Evolutionary conservation across 2,113 vertebrate genomes (phyloP), one percentile per base, ranked within the genome.

Genomic region (Phainopepla nitens): DNA sequence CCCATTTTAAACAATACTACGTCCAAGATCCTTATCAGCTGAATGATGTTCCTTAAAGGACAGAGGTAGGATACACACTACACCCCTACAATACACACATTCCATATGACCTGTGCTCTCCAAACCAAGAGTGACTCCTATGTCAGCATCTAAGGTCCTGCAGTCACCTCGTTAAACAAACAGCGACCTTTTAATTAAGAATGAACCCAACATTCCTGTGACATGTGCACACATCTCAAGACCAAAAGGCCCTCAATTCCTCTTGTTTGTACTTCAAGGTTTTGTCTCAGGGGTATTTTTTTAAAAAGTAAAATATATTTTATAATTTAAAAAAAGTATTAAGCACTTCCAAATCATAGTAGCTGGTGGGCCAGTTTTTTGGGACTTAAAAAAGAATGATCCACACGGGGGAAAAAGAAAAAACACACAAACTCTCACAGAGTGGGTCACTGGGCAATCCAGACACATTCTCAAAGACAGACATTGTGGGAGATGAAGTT

Each of bases 401-500:
- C 64, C 60, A 92, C 71, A 56, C 10, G 4, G 49, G 60, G 23
- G 17, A 62, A 81, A 73, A 73, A 78, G 44, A 73, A 85, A 73
- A 85, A 77, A 77, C 68, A 93, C 36, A 56, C 35, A 47, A 21
- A 42, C 31, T n/a, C 61, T 65, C 50, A 87, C 15, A 4, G 29
- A 89, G 87, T 11, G n/a, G 87, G 69, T 87, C 72, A 71, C 87
- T 64, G 79, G 39, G 72, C 51, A 86, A 76, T 82, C 88, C 93
- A 96, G 94, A 95, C 85, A 88, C 87, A 89, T 96, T 96, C 96
- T 95, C 56, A 51, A 93, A 87, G 80, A 60, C 94, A 92, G 90
- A 96, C 88, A 89, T 81, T 89, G 92, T 25, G 50, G 57, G 68
- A 95, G 88, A 96, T 94, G 93, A 95, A 97, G 96, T 96, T 96